Conservation (phyloP, 2,888 invertebrate genomes). For the Didymodactylos carnosus region DNA sequence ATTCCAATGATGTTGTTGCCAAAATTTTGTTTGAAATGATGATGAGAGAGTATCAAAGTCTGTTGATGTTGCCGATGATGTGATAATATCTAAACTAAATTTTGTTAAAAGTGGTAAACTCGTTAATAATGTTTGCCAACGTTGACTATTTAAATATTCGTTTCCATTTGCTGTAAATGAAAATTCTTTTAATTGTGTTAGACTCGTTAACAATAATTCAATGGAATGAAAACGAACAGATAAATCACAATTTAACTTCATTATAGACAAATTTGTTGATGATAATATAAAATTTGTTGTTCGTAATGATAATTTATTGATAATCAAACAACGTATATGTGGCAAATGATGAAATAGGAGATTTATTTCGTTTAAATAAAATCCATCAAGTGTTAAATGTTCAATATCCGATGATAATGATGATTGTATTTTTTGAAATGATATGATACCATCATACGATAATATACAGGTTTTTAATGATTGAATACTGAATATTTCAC, state of each 20-base stretch:
- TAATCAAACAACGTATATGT: background rate
- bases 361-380: background rate
- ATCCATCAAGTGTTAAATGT: no score
- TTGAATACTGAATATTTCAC: no score
- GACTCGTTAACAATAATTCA: background rate
- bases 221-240: background rate
- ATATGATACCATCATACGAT: no score
- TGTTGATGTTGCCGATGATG: background rate
- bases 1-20: background rate
- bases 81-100: background rate
- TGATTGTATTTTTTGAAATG: no score
- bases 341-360: background rate
- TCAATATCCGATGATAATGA: no score
- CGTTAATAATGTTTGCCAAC: background rate
- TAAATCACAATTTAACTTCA: background rate
- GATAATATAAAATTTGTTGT: no score
- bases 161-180: background rate
- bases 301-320: background rate
- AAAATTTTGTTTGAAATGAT: background rate
- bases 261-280: no score
- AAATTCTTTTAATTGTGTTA: background rate
- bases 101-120: background rate
- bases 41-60: background rate
- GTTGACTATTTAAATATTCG: background rate
- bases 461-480: no score